These are phyloP conservation scores for Gopherus evgoodei DNA, from an alignment of 2,113 vertebrate genomes.

Conservation along the genomic window DNA sequence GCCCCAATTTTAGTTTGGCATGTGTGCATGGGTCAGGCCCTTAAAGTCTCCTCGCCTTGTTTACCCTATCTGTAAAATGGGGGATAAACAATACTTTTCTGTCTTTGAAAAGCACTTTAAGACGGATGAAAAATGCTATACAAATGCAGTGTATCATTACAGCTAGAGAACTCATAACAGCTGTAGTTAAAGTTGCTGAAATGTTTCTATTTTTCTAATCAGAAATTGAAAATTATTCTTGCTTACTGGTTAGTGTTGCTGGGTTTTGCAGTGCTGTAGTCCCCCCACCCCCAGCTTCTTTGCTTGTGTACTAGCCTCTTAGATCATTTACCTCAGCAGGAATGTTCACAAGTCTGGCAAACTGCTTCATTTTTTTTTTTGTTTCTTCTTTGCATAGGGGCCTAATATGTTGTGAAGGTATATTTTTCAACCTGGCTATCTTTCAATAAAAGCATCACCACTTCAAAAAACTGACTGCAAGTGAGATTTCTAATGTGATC, in stretches of 20 bases:
- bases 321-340: neutral
- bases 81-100: neutral
- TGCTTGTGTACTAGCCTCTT: neutral
- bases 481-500: neutral
- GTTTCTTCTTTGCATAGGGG: neutral
- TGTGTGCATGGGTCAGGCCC: neutral
- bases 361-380: neutral
- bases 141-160: neutral
- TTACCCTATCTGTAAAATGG: neutral
- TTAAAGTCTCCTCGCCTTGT: neutral
- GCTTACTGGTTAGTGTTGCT: neutral
- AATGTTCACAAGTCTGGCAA: neutral
- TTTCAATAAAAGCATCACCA: neutral
- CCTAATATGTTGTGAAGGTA: neutral
- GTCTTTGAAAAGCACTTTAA: neutral
- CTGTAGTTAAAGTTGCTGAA: neutral
- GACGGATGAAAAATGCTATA: neutral
- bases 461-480: neutral
- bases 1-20: neutral
- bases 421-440: neutral
- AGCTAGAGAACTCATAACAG: neutral
- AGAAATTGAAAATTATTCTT: neutral
- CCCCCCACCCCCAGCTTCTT: neutral
- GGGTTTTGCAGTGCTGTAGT: neutral
- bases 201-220: neutral